A percentile compares a stretch with the other conserved stretches of the same genome.
phyloP scores from a whole-genome alignment of 2,888 invertebrate species.

The Reticulitermes lucifugus region DNA sequence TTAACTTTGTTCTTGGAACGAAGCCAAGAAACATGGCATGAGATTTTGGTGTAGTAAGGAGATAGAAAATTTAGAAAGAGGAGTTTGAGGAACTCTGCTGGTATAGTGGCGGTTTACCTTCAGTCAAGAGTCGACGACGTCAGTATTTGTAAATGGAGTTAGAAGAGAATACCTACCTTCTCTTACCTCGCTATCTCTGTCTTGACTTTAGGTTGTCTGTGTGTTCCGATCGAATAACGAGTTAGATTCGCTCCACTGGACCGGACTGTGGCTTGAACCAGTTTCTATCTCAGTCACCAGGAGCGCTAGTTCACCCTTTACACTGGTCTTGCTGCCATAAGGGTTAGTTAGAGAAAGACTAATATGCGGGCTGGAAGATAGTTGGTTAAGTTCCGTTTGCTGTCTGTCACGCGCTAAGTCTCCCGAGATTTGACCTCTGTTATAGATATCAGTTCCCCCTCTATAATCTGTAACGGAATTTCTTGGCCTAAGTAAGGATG shows the following conservation, averaged over 20 bases:
- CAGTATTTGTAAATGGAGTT: not conserved
- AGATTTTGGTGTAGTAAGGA: too few species aligned
- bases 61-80: not conserved
- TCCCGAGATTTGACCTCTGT: not conserved
- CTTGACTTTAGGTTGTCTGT: too few species aligned
- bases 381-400: not conserved
- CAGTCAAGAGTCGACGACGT: not conserved
- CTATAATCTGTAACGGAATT: not conserved
- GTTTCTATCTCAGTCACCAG: not conserved
- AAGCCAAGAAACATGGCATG: too few species aligned
- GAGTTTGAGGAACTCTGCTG: not conserved
- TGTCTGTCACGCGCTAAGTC: not conserved
- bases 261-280: slow-evolving; percentile 18
- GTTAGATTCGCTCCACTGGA: slow-evolving; percentile 32
- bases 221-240: slow-evolving; percentile 26
- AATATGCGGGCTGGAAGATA: too few species aligned
- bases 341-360: not conserved
- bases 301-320: not conserved
- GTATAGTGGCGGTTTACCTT: not conserved
- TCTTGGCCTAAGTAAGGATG: not conserved
- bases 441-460: not conserved
- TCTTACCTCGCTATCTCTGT: not conserved
- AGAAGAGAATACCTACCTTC: not conserved
- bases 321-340: not conserved
- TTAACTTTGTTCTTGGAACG: too few species aligned